phyloP scores from a whole-genome alignment of 2,888 invertebrate genomes.

The Eristalis tenax region DNA sequence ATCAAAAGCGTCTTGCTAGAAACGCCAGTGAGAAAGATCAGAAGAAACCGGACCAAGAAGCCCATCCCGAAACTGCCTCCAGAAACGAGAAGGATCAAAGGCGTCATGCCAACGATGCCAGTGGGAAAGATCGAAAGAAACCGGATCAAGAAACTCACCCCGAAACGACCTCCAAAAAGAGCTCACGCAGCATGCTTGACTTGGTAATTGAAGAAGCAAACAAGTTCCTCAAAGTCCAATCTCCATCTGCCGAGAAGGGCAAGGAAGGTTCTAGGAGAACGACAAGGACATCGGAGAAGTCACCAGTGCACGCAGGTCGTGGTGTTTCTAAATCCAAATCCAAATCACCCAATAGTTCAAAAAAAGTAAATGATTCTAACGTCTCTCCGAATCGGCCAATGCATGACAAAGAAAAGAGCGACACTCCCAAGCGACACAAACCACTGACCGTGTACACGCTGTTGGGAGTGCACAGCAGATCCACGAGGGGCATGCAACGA shows the following conservation, averaged over 20 bases:
- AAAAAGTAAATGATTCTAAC: background rate
- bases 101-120: background rate
- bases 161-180: background rate
- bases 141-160: background rate
- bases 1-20: background rate
- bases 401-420: background rate
- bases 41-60: background rate
- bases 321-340: background rate
- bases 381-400: background rate
- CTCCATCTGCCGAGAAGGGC: background rate
- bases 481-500: conserved; percentile 52
- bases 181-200: background rate
- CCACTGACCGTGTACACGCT: conserved; percentile 38
- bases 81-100: background rate
- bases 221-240: conserved; percentile 36
- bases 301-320: background rate
- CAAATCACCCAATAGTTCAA: background rate
- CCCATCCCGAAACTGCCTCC: background rate
- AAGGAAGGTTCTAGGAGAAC: background rate
- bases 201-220: conserved; percentile 43
- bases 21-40: background rate
- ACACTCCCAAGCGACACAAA: conserved; percentile 8
- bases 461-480: conserved; percentile 35
- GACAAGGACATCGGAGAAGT: background rate
- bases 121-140: background rate